These are phyloP conservation scores for Philypnodon macrostomus DNA, from an alignment of 2,797 vertebrate genomes.

Conservation along the genomic window DNA sequence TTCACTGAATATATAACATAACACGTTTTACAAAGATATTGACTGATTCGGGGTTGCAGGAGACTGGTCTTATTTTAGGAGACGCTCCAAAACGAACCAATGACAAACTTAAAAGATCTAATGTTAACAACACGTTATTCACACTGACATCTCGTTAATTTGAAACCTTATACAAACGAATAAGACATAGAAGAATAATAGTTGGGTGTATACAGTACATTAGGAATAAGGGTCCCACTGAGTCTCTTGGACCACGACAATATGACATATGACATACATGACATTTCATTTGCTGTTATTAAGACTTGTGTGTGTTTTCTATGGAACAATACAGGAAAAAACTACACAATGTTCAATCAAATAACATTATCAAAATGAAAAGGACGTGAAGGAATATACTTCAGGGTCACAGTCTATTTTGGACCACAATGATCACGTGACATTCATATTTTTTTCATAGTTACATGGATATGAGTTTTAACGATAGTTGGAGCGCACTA, in stretches of 20 bases:
- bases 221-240: not conserved
- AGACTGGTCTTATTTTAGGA: no score
- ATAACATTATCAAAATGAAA: slow-evolving; percentile 81
- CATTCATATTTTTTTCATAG: slow-evolving; percentile 78
- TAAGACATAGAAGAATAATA: not conserved
- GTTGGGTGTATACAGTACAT: not conserved
- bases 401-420: slow-evolving; percentile 79
- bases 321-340: not conserved
- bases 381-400: slow-evolving; percentile 52
- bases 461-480: slow-evolving; percentile 37
- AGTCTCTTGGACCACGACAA: not conserved
- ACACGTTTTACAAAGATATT: no score
- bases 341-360: slow-evolving; percentile 1
- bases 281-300: not conserved
- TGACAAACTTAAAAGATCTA: not conserved
- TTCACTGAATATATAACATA: no score
- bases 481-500: slow-evolving; percentile 65
- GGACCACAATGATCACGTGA: slow-evolving; percentile 65
- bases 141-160: not conserved
- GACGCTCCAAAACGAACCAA: not conserved
- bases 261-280: not conserved
- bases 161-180: not conserved
- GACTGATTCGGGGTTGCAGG: no score
- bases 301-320: not conserved
- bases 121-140: not conserved